Conservation (phyloP, 2,113 vertebrate species). For the Haemorhous mexicanus region DNA sequence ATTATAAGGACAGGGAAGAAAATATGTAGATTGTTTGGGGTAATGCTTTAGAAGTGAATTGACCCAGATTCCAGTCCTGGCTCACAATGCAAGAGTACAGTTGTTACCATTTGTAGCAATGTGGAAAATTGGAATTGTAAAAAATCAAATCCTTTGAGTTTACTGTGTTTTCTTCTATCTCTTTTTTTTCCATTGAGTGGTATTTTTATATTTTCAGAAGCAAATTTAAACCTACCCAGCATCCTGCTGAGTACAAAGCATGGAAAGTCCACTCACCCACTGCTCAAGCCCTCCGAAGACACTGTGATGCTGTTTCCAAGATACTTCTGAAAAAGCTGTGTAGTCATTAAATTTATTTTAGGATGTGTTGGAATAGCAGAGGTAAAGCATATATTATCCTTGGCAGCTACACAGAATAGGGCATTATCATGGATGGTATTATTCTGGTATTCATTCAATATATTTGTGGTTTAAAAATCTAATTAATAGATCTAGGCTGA, state of each 20-base stretch:
- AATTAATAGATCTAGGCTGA: not conserved
- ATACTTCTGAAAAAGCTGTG: not conserved
- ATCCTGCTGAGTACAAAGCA: not conserved
- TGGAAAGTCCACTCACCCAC: not conserved
- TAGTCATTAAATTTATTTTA: slow-evolving; percentile 27
- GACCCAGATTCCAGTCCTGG: not conserved
- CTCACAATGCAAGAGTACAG: not conserved
- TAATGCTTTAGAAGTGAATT: not conserved
- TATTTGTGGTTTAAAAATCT: not conserved
- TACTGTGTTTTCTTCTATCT: not conserved
- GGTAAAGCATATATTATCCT: slow-evolving; percentile 13
- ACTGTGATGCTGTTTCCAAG: not conserved
- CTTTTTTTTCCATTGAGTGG: not conserved
- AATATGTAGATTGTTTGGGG: not conserved
- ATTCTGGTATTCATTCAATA: not conserved
- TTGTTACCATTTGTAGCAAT: not conserved
- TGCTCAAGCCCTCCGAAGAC: not conserved
- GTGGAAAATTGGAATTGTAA: not conserved
- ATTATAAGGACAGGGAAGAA: not conserved
- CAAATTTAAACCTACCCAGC: not conserved
- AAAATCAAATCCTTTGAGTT: not conserved
- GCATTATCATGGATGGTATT: not conserved
- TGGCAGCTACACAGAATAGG: not conserved
- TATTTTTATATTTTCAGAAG: not conserved
- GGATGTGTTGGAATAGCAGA: slow-evolving; percentile 16